These are phyloP conservation scores for Crocuta crocuta DNA, from an alignment of 2,113 vertebrate species.

Conservation along the genomic window DNA sequence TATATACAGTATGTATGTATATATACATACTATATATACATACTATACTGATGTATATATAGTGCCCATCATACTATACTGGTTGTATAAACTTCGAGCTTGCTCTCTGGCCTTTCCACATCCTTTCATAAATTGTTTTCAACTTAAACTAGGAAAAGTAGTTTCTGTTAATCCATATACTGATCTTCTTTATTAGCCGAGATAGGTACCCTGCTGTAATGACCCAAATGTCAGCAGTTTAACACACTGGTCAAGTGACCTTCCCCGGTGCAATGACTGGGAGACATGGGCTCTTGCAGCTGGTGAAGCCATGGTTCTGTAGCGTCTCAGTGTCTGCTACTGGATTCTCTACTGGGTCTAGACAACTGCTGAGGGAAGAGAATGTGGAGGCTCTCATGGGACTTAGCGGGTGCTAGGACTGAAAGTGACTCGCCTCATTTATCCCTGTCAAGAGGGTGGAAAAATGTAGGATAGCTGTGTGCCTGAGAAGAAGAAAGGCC, in stretches of 20 bases:
- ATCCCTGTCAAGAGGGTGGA: neutral
- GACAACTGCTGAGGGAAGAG: neutral
- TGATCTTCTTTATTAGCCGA: neutral
- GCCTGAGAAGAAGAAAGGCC: neutral
- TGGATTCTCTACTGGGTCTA: neutral
- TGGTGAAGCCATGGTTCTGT: neutral
- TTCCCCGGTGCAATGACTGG: neutral
- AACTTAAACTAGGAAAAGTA: neutral
- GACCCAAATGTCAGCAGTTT: neutral
- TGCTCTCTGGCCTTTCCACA: neutral
- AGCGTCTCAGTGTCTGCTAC: neutral
- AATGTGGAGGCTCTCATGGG: neutral
- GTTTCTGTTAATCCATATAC: neutral
- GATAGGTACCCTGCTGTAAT: neutral
- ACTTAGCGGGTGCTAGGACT: neutral
- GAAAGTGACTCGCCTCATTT: neutral
- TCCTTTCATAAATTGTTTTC: neutral
- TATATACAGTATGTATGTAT: too few species aligned
- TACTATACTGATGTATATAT: too few species aligned
- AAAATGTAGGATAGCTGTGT: neutral
- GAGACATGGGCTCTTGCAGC: neutral
- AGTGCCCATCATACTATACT: neutral
- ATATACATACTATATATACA: too few species aligned
- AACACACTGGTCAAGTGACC: too few species aligned
- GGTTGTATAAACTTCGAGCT: neutral